Evolutionary conservation across 2,113 vertebrate species (phyloP), one percentile per base, ranked within the genome.

Genomic region (Pollimyrus isidori): DNA sequence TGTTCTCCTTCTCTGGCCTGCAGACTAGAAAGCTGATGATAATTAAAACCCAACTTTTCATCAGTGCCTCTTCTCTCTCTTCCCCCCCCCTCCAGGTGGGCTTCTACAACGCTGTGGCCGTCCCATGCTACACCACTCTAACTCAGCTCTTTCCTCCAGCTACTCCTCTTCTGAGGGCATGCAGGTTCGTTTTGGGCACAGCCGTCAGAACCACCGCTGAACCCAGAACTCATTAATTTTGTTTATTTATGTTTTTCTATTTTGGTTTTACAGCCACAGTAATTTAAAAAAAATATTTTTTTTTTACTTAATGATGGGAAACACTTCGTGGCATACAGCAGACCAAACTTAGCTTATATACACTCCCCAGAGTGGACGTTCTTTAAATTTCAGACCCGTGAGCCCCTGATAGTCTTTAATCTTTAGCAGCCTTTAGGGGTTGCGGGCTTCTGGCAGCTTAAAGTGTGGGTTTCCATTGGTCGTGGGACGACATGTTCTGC

Each of bases 101-200:
- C 1, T 99, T 99, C 95, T 99, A 99, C 94, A 99, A 98, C 88
- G 97, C 97, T 45, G 98, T 99, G 90, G 98, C 98, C 15, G 93
- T 99, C 92, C 98, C 98, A 15, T 99, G 98, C 94, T 99, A 99
- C 49, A 97, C 96, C 0, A 99, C 98, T 0, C 95, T 99, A 85
- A 91, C 96, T 19, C 95, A 97, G 92, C 97, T 99, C 91, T 97
- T 99, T 90, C 97, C 98, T 90, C 95, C 97, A 9, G 98, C 98
- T 0, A 91, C 88, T 91, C 96, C 97, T 0, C 97, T 99, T 87
- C 96, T 99, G 19, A 94, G 93, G 89, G 97, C 97, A 50, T 99
- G 98, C 97, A 98, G 96, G 98, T 99, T 91, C 87, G 95, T 92
- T 80, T 87, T 15, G 21, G 42, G 45, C 45, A 13, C 45, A 11